Conservation (phyloP, 2,888 invertebrate species). For the Cheilosia variabilis region DNA sequence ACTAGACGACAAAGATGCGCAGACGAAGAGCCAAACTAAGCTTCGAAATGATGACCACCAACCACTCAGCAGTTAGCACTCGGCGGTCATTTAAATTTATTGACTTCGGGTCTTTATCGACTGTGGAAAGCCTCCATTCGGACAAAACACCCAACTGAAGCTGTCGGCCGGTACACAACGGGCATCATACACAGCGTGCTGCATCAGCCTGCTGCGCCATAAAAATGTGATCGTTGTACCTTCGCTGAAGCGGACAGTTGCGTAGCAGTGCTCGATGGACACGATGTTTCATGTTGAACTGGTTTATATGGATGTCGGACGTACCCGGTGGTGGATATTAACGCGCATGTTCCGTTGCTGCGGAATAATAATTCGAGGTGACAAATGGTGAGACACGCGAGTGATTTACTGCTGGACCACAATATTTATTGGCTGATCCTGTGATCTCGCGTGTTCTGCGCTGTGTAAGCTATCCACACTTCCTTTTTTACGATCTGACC, state of each 20-base stretch:
- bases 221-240: neutral
- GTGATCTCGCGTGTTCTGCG: slow-evolving; percentile 6
- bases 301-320: neutral
- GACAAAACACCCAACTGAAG: slow-evolving; percentile 33
- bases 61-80: slow-evolving; percentile 32
- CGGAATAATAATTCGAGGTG: slow-evolving; percentile 45
- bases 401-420: slow-evolving; percentile 49
- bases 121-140: slow-evolving; percentile 23
- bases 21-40: neutral
- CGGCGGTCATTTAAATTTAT: slow-evolving; percentile 56
- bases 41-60: neutral
- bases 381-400: slow-evolving; percentile 56
- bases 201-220: slow-evolving; percentile 1
- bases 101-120: slow-evolving; percentile 54
- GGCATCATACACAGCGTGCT: slow-evolving; percentile 34
- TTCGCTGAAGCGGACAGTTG: slow-evolving; percentile 8
- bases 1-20: slow-evolving; percentile 7
- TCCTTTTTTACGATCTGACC: neutral
- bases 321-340: slow-evolving; percentile 9
- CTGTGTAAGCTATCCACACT: neutral
- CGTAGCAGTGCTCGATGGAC: neutral
- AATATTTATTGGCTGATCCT: slow-evolving; percentile 30
- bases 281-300: slow-evolving; percentile 1
- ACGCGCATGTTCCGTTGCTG: slow-evolving; percentile 31
- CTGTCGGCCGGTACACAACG: neutral